A percentile compares a stretch with the other conserved stretches of the same genome.
Conservation (phyloP, 2,797 vertebrate species). For the Prunella strophiata region DNA sequence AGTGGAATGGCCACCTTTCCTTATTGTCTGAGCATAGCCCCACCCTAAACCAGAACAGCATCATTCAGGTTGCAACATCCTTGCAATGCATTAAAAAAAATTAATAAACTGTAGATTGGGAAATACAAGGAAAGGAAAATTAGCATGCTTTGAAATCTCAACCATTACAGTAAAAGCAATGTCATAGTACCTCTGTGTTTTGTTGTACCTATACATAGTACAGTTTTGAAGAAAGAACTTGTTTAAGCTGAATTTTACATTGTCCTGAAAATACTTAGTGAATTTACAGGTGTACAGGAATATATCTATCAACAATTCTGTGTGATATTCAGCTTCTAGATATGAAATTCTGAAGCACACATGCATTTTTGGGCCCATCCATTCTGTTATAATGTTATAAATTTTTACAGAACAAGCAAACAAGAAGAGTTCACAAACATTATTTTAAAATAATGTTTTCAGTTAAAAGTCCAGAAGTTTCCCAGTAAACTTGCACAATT, state of each 20-base stretch:
- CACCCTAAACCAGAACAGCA: background rate
- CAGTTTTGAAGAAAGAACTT: background rate
- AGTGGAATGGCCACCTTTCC: background rate
- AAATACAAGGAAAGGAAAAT: background rate
- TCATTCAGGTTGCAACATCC: background rate
- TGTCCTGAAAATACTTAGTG: background rate
- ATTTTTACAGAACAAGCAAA: background rate
- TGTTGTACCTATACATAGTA: background rate
- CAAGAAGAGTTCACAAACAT: background rate
- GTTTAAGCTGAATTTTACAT: background rate
- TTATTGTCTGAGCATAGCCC: background rate
- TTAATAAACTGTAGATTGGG: background rate
- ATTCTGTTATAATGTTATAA: background rate
- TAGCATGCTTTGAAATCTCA: background rate
- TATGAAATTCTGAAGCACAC: background rate
- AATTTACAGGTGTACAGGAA: background rate
- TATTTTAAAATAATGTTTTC: background rate
- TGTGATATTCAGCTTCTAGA: background rate
- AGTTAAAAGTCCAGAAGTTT: background rate
- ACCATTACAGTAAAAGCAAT: background rate
- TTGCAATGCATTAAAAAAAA: background rate
- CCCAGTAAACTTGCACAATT: background rate
- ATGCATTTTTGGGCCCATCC: background rate
- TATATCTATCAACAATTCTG: background rate
- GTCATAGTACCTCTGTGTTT: fast-evolving